Evolutionary conservation across 2,113 vertebrate species (phyloP).

Genomic region (Nansenia antarctica): DNA sequence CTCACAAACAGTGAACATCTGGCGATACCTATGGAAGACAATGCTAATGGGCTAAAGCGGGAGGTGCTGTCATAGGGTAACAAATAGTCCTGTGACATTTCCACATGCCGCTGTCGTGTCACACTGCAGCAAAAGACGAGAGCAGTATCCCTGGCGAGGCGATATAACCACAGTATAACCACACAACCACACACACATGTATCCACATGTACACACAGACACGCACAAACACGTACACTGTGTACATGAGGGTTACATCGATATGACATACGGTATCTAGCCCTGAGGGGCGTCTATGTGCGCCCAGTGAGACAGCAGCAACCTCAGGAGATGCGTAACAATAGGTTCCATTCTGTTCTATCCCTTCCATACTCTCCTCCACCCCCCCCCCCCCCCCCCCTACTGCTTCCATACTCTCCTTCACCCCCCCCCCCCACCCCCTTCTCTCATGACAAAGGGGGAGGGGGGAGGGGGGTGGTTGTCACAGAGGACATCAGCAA

Average conservation of each 20-base stretch:
- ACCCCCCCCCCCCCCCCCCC: constrained; percentile 12
- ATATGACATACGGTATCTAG: too few species aligned
- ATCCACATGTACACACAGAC: constrained; percentile 19
- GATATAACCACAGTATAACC: background rate
- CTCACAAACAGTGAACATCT: constrained; percentile 13
- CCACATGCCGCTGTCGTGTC: constrained; percentile 40
- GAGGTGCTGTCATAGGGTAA: constrained; percentile 38
- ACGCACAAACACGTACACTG: constrained; percentile 31
- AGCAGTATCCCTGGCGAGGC: constrained; percentile 56
- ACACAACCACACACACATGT: constrained; percentile 3
- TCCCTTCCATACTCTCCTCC: constrained; percentile 27
- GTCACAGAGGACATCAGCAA: constrained; percentile 28
- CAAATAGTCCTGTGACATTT: constrained; percentile 29
- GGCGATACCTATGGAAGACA: constrained; percentile 37
- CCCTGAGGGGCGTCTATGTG: background rate
- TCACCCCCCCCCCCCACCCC: constrained; percentile 14
- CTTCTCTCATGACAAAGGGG: constrained; percentile 52
- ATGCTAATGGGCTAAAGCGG: constrained; percentile 8
- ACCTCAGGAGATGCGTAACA: constrained; percentile 41
- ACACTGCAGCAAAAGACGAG: constrained; percentile 33
- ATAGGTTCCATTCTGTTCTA: constrained; percentile 64
- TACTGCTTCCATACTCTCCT: constrained; percentile 1
- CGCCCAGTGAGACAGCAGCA: background rate
- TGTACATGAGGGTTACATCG: background rate
- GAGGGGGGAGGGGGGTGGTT: too few species aligned